Base-by-base conservation (phyloP, 2,888 invertebrate genomes). In the Agonum fuliginosum region DNA sequence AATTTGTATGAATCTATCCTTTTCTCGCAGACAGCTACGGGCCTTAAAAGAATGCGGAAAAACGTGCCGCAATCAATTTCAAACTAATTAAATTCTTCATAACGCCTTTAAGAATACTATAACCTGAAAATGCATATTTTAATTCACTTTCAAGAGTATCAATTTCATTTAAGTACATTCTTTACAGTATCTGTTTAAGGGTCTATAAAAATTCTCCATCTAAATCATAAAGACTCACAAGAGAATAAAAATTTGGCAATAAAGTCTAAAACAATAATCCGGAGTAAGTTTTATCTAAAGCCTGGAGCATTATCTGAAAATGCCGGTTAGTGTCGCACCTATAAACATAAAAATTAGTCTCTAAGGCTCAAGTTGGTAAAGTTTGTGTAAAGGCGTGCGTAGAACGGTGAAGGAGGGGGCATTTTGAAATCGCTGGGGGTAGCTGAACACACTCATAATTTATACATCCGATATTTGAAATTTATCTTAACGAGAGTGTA, bases 391-490 rank as follows among this genome's bases (percentile, higher is more conserved):
- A 24, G 12, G 54, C 54, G 54, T 24, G 24, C 51, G 48, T 48
- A 48, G 48, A 17, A 48, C 8, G 17, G 54, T 30, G 8, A 30
- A 30, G 30, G 30, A 30, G 8, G 30, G 30, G 3, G 30, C 58
- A 30, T 48, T 17, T 20, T 48, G 48, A 19, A 30, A 62, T 62
- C 58, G 58, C 17, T 20, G 27, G 30, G 17, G 58, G 58, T 12
- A 3, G 1, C 17, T 10, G 12, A 46, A 46, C 46, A 62, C 27
- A 34, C 58, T 62, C 70, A 70, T 70, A 70, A 70, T 70, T 70
- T 70, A 70, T 70, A 70, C 46, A 70, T 70, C 70, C 70, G 70
- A 70, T 70, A 70, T 70, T 70, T 70, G 70, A 70, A 46, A 70
- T 70, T 70, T 70, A 70, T 70, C 70, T 70, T 70, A 70, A 70